Conservation (phyloP, 1,140 invertebrate genomes). For the Eumeta japonica region DNA sequence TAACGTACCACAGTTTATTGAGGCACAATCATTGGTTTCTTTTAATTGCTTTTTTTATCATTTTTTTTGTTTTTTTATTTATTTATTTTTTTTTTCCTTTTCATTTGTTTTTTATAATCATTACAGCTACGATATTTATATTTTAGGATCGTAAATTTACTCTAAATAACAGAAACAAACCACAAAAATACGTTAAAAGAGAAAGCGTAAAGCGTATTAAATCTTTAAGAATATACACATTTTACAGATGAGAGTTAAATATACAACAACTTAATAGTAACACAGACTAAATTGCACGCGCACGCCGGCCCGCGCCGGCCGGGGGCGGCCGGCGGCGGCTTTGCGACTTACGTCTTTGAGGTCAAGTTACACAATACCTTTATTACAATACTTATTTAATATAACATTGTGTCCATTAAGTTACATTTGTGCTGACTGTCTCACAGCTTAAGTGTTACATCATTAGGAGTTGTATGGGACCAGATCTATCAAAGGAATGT, state of each 20-base stretch:
- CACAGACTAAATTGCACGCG: constrained; percentile 56
- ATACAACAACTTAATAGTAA: constrained; percentile 57
- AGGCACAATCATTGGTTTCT: constrained; percentile 58
- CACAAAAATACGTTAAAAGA: constrained; percentile 48
- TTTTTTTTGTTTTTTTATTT: constrained; percentile 24
- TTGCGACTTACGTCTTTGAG: no score
- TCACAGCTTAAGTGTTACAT: no score
- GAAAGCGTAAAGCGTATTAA: constrained; percentile 57
- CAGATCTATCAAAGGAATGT: no score
- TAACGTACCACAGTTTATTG: constrained; percentile 58
- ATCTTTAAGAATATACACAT: constrained; percentile 54
- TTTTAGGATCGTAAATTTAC: constrained; percentile 57
- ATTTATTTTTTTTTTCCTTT: constrained; percentile 24
- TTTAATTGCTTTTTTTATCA: constrained; percentile 51
- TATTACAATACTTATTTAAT: no score
- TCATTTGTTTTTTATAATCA: constrained; percentile 41
- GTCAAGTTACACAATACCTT: constrained; percentile 1
- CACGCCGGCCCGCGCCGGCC: constrained; percentile 20
- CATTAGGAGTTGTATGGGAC: no score
- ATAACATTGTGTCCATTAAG: no score
- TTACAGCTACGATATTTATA: constrained; percentile 50
- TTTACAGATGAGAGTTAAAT: constrained; percentile 52
- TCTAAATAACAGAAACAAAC: constrained; percentile 56
- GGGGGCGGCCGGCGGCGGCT: constrained; percentile 5
- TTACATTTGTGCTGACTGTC: no score